Base-by-base conservation (phyloP, 2,797 vertebrate genomes). In the Coracias cyanogaster region DNA sequence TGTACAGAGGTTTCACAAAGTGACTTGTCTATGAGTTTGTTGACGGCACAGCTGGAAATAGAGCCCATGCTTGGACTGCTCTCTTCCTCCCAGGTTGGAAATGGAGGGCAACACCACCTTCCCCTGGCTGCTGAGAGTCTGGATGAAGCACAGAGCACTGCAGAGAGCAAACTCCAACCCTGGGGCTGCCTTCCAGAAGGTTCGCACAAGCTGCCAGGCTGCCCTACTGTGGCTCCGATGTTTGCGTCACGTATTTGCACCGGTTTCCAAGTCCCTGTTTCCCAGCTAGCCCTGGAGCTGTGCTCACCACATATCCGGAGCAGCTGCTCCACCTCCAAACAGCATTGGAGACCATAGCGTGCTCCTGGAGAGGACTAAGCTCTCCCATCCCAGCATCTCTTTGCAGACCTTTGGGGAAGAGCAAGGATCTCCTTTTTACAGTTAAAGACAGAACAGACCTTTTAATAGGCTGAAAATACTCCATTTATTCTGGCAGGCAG, bases 301-400 rank as follows among this genome's bases (percentile, higher is more conserved):
- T 58, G 77, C 76, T 91, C 46, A 49, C 26, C 51, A 65, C 51
- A 74, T 48, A 71, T 69, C 49, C 94, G 82, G 72, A 96, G 55
- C 49, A 92, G 74, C 51, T 91, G 74, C 39, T 95, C 70, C 76
- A 84, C 28, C 82, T 86, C 41, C 43, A 64, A 80, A 70, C 18
- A 12, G 39, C 0, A 0, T 2, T 8, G 4, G 61, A 66, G 62
- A 86, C 37, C 0, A 0, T 54, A 69, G 62, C 74, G 61, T 0
- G 0, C 62, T 86, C 45, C 73, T 60, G 26, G 54, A 79, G 60
- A 78, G 6, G 12, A n/a, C 55, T 58, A 60, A 74, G 15, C 41
- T 12, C 49, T 90, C 66, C 79, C 43, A 82, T 35, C 29, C 26
- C 46, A 67, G 33, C 35, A 76, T 77, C 62, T 49, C 70, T 74